Evolutionary conservation across 2,113 vertebrate genomes (phyloP).

Genomic region (Cettia cetti): DNA sequence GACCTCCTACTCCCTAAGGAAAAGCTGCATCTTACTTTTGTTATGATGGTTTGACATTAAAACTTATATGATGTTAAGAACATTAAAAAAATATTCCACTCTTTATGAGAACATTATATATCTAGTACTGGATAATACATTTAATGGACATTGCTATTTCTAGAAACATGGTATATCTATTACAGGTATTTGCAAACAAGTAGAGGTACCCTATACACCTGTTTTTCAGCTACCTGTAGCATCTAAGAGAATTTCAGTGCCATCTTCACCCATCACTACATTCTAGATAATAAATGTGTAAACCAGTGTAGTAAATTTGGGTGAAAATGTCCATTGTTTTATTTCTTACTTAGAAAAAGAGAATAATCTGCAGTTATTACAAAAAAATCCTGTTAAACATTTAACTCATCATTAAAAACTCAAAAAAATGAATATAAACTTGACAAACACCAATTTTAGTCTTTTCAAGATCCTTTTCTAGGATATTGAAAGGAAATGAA

Average conservation of each 20-base stretch:
- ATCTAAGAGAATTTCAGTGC: background rate
- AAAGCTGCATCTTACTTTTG: background rate
- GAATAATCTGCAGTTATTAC: background rate
- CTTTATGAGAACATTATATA: background rate
- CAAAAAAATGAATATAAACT: background rate
- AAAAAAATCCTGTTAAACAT: background rate
- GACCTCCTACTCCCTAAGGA: background rate
- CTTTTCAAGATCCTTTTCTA: background rate
- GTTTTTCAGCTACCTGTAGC: background rate
- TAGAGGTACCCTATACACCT: background rate
- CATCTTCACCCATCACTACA: background rate
- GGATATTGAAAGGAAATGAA: background rate
- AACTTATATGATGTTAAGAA: background rate
- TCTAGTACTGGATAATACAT: background rate
- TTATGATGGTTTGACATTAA: background rate
- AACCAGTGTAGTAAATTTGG: background rate
- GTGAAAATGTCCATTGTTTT: background rate
- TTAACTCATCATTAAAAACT: background rate
- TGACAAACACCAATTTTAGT: background rate
- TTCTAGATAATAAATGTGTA: background rate
- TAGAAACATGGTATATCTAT: background rate
- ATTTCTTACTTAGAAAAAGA: background rate
- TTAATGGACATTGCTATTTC: background rate
- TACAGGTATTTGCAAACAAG: background rate
- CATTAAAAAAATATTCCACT: background rate